A percentile compares a stretch with the other conserved stretches of the same genome.
These are phyloP conservation scores for Belonocnema kinseyi DNA, from an alignment of 1,140 invertebrate species.

Conservation along the genomic window DNA sequence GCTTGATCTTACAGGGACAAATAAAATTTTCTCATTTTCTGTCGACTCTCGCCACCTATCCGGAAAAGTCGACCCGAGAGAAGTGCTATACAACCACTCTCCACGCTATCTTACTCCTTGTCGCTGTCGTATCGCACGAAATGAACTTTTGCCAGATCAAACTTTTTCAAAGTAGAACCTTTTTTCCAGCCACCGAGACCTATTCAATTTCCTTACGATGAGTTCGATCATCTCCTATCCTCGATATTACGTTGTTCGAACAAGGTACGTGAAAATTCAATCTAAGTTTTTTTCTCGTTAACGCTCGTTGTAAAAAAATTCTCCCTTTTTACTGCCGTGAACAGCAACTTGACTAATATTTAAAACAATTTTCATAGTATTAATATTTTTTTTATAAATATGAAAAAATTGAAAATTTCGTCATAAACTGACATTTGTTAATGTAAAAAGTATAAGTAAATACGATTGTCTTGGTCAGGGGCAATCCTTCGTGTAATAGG, in stretches of 20 bases:
- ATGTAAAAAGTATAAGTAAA: too few species aligned
- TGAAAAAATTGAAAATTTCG: too few species aligned
- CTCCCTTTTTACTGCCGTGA: neutral
- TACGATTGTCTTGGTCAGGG: too few species aligned
- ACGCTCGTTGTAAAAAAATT: neutral
- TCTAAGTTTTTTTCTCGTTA: slow-evolving; percentile 29
- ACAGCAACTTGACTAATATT: neutral
- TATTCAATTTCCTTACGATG: slow-evolving; percentile 70
- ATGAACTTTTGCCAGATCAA: slow-evolving; percentile 59
- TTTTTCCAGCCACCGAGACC: slow-evolving; percentile 61
- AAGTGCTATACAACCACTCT: slow-evolving; percentile 48
- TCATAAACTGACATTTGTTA: too few species aligned
- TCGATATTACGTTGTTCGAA: slow-evolving; percentile 38
- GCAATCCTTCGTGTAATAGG: too few species aligned
- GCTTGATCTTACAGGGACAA: slow-evolving; percentile 63
- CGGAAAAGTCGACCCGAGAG: slow-evolving; percentile 59
- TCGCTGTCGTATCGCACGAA: slow-evolving; percentile 47
- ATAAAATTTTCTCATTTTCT: slow-evolving; percentile 70
- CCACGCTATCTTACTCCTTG: neutral
- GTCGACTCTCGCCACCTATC: slow-evolving; percentile 42
- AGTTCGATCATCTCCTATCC: slow-evolving; percentile 49
- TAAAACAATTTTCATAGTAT: neutral
- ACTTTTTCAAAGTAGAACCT: slow-evolving; percentile 64
- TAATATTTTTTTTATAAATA: too few species aligned
- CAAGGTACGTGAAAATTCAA: slow-evolving; percentile 28